Evolutionary conservation across 1,140 invertebrate genomes (phyloP).

Genomic region (Leptopilina clavipes): DNA sequence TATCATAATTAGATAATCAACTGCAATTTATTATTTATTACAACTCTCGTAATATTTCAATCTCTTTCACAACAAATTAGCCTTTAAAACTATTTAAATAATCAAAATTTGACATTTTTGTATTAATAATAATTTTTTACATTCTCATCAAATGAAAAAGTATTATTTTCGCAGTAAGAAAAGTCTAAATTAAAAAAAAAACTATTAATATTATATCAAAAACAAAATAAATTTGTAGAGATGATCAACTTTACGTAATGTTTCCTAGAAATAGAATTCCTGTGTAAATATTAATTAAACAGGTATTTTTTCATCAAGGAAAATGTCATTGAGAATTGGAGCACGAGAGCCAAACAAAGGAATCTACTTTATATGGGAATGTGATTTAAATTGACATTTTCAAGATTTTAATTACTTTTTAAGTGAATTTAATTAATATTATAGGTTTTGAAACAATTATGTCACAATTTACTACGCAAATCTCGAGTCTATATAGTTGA

Average conservation of each 20-base stretch:
- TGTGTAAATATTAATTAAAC: constrained; percentile 23
- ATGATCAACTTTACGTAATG: neutral
- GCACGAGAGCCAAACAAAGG: neutral
- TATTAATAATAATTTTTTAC: too few species aligned
- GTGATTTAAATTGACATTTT: neutral
- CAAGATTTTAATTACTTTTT: neutral
- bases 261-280: constrained; percentile 14
- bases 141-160: too few species aligned
- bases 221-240: too few species aligned
- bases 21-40: too few species aligned
- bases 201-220: too few species aligned
- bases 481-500: neutral
- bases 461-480: neutral
- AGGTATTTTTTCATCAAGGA: neutral
- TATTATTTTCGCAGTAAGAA: too few species aligned
- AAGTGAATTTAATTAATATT: neutral
- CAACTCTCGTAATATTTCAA: too few species aligned
- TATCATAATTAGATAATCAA: too few species aligned
- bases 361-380: neutral
- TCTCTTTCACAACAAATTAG: too few species aligned
- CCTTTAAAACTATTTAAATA: too few species aligned
- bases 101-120: too few species aligned
- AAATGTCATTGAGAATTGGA: constrained; percentile 16
- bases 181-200: too few species aligned
- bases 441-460: neutral